Evolutionary conservation across 92 coral and sea anemone genomes (phyloP), one percentile per base, ranked within the genome.

Genomic region (Heteractis magnifica): DNA sequence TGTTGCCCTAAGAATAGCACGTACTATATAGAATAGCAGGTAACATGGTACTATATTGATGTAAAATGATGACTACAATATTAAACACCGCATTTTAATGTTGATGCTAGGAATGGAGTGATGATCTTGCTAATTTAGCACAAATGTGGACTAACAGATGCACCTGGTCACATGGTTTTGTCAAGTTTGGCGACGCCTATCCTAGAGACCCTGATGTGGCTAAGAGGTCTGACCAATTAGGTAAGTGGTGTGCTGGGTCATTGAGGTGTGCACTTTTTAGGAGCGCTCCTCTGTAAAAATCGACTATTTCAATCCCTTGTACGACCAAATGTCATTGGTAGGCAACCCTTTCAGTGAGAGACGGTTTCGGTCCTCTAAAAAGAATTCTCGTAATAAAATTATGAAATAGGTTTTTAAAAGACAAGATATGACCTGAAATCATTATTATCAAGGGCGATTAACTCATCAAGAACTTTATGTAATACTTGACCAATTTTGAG

Each of bases 131-230:
- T 71, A 90, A 87, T 89, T 89, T 92, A 76, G 95, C 92, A 6
- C 95, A 92, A 72, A 92, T 90, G 95, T 92, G 93, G 95, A 79
- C 90, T 10, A 85, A 92, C 76, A 79, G 88, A 50, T 92, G 95
- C 52, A 72, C 82, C 53, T 92, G 90, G 90, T 56, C 65, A 75
- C 95, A 92, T 65, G 95, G 95, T 52, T 92, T 92, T 74, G 79
- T 89, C 19, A 72, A 52, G 75, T 92, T 92, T 86, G 95, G 95
- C 14, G 51, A 76, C 64, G 78, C 85, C 60, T 78, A 90, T 41
- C 93, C 90, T 55, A 82, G 71, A 11, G 62, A 80, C 4, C 88
- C 88, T 10, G 65, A 51, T 14, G 76, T 72, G 58, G 85, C 82
- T 51, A 9, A 4, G 59, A 84, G 79, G 18, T 44, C 15, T n/a